Evolutionary conservation across 2,797 vertebrate genomes (phyloP).

Genomic region (Microctenopoma steveboyesi): DNA sequence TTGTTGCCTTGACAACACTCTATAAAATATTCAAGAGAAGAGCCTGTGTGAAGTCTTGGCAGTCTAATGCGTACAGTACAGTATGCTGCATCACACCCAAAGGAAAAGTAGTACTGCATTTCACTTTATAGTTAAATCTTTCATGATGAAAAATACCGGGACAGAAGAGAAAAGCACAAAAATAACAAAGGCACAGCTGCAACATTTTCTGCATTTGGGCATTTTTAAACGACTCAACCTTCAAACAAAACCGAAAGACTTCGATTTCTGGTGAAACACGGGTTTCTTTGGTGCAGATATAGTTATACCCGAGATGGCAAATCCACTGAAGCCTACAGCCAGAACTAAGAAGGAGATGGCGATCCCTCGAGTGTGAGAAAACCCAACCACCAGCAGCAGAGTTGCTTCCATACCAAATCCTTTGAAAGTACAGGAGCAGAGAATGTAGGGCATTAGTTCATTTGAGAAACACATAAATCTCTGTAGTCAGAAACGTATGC

Average conservation of each 20-base stretch:
- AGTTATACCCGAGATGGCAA: conserved; percentile 95
- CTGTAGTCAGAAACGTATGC: too few relatives aligned
- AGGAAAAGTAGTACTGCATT: conserved; percentile 5
- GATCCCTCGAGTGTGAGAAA: conserved; percentile 93
- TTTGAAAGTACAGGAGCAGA: conserved; percentile 57
- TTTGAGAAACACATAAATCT: not conserved
- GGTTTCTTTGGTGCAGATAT: not conserved
- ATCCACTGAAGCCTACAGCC: conserved; percentile 97
- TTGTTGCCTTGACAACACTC: conserved; percentile 29
- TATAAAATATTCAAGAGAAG: conserved; percentile 49
- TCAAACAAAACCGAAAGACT: conserved; percentile 5
- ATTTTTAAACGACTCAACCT: not conserved
- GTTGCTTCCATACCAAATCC: conserved; percentile 99
- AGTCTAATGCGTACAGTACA: conserved; percentile 9
- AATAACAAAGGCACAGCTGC: not conserved
- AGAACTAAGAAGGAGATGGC: conserved; percentile 96
- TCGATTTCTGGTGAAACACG: not conserved
- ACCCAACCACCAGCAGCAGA: conserved; percentile 95
- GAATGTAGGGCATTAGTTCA: not conserved
- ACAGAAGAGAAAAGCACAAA: not conserved
- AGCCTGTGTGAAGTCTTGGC: conserved; percentile 13
- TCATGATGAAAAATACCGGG: conserved; percentile 2
- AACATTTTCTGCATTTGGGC: not conserved
- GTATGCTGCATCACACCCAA: conserved; percentile 24
- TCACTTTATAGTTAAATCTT: conserved; percentile 1